Evolutionary conservation across 2,888 invertebrate species (phyloP), one percentile per base, ranked within the genome.

Genomic region (Eilema caniola): DNA sequence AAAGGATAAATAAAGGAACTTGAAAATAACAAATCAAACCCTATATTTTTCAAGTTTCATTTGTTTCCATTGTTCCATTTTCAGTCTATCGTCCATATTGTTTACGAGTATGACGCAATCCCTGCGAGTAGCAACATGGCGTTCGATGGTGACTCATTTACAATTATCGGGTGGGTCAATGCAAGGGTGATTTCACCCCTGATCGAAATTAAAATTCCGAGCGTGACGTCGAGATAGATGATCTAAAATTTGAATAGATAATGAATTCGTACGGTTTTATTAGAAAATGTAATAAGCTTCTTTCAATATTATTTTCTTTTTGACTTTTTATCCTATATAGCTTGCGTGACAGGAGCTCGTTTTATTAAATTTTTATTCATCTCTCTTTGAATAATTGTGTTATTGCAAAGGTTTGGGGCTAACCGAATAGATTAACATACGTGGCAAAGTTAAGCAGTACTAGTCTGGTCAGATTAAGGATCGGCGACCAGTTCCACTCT

Each of bases 201-300:
- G 79, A 85, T 88, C 86, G 83, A 89, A 91, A 90, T 91, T 92
- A 88, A 90, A 92, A 92, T 92, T 89, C 89, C 85, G 70, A 85
- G 79, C 86, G 84, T 87, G 81, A 89, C 86, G 85, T 76, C 80
- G 80, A 83, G 82, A 86, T 88, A 88, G 89, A 89, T 88, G 87
- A 88, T 88, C 85, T 80, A 80, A 84, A 86, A 86, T 88, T 89
- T 86, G 83, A 85, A 87, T 87, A 79, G 80, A 83, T 86, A 85
- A 87, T 83, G 77, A 82, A 78, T 75, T 74, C 74, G 77, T 77
- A 75, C 68, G 56, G 73, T 79, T 79, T 73, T 82, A 82, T 82
- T 77, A 82, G 75, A 77, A 80, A 79, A 77, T 79, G 59, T 73
- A 82, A 80, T 80, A 75, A 77, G 75, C 60, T 56, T n/a, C 24